Conservation (phyloP, 2,113 vertebrate species). For the Poeciliopsis turrubarensis region DNA sequence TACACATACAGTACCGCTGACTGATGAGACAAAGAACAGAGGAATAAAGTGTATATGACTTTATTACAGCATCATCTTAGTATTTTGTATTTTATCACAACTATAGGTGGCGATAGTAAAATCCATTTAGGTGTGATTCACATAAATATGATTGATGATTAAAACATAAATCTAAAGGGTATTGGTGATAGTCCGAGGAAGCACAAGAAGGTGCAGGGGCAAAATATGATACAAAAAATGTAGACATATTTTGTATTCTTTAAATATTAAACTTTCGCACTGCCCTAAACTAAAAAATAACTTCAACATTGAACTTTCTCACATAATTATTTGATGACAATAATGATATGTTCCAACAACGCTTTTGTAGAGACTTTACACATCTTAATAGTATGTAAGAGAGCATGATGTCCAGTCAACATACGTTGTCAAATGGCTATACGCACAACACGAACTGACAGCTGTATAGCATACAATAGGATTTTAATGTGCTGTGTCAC, state of each 20-base stretch:
- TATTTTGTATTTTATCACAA: not conserved
- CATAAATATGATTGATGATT: too few species aligned
- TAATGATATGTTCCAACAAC: not conserved
- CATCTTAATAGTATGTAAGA: not conserved
- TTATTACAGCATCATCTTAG: not conserved
- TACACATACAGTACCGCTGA: conserved; percentile 99
- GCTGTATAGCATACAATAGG: too few species aligned
- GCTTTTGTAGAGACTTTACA: not conserved
- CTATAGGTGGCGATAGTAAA: not conserved
- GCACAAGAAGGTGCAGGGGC: not conserved
- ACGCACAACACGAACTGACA: too few species aligned
- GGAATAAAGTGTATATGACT: not conserved
- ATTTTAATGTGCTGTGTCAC: too few species aligned
- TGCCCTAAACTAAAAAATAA: not conserved
- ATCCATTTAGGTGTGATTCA: too few species aligned
- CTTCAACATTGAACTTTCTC: not conserved
- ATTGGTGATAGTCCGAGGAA: too few species aligned
- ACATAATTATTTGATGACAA: not conserved
- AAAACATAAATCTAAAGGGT: too few species aligned
- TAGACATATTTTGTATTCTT: not conserved
- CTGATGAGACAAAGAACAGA: conserved; percentile 74
- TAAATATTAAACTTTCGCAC: not conserved
- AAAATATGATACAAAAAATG: not conserved
- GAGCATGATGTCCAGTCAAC: not conserved
- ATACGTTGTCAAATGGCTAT: too few species aligned